A percentile compares a stretch with the other conserved stretches of the same genome.
Conservation (phyloP, 1,140 invertebrate genomes). For the Drosophila bipectinata region DNA sequence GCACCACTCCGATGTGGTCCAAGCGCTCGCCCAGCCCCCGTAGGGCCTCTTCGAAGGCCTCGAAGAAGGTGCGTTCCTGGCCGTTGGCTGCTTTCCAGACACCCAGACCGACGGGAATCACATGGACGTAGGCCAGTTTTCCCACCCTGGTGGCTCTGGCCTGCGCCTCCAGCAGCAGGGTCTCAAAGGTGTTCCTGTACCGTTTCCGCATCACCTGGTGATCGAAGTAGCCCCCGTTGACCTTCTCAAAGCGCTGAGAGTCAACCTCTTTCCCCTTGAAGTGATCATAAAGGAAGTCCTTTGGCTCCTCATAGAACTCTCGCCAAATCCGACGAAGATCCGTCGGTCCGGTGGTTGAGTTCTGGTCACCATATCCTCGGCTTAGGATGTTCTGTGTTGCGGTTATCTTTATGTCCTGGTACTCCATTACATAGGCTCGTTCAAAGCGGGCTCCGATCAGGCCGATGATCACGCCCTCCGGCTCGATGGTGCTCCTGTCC, state of each 20-base stretch:
- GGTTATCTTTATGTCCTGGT: constrained; percentile 85
- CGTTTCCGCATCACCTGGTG: constrained; percentile 73
- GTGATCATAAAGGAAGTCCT: constrained; percentile 49
- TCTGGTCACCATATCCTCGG: constrained; percentile 83
- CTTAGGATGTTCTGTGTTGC: constrained; percentile 84
- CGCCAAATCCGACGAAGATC: constrained; percentile 71
- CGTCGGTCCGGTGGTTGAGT: not conserved
- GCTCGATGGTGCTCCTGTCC: constrained; percentile 64
- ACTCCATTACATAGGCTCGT: constrained; percentile 85
- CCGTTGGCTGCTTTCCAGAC: constrained; percentile 50
- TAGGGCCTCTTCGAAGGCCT: constrained; percentile 71
- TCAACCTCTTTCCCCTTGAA: not conserved
- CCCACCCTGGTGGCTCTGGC: constrained; percentile 22
- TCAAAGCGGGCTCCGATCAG: constrained; percentile 85
- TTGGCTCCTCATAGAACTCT: constrained; percentile 61
- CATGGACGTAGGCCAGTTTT: constrained; percentile 71
- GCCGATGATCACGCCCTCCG: constrained; percentile 77
- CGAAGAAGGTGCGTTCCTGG: constrained; percentile 70
- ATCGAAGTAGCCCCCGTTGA: constrained; percentile 39
- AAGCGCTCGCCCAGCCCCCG: constrained; percentile 48
- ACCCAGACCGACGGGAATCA: constrained; percentile 74
- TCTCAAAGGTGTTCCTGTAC: constrained; percentile 67
- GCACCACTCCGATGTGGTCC: constrained; percentile 62
- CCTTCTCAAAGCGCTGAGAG: constrained; percentile 34
- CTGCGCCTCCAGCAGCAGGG: constrained; percentile 66